These are phyloP conservation scores for Papilio glaucus DNA, from an alignment of 1,140 invertebrate genomes.

Conservation along the genomic window DNA sequence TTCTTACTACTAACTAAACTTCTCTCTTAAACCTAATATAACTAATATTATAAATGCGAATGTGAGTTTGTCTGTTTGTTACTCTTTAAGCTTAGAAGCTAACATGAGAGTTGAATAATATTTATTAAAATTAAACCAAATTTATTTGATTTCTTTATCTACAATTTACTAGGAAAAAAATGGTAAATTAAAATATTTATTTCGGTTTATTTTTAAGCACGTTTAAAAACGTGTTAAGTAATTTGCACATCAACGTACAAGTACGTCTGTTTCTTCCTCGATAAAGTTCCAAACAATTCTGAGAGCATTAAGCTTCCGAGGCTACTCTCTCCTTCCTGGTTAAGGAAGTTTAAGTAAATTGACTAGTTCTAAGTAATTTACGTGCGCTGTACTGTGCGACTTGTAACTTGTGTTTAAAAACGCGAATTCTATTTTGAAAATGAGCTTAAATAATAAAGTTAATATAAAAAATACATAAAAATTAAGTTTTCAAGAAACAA, in stretches of 20 bases:
- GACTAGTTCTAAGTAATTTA: conserved; percentile 15
- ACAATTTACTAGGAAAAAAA: too few relatives aligned
- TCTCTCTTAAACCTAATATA: too few relatives aligned
- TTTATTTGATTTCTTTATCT: too few relatives aligned
- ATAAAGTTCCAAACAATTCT: conserved; percentile 9
- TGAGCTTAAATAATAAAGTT: too few relatives aligned
- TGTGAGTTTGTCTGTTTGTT: too few relatives aligned
- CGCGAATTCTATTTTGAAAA: not conserved
- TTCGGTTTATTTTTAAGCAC: not conserved
- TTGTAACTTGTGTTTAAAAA: conserved; percentile 7
- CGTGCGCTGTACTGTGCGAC: not conserved
- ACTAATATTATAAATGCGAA: too few relatives aligned
- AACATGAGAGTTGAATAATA: too few relatives aligned
- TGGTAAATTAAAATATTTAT: not conserved
- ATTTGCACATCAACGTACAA: conserved; percentile 7
- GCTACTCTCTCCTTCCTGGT: conserved; percentile 10
- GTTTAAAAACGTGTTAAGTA: conserved; percentile 4
- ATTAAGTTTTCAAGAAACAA: not conserved
- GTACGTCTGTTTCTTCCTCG: not conserved
- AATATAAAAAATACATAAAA: too few relatives aligned
- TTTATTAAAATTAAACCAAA: too few relatives aligned
- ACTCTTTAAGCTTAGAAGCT: too few relatives aligned
- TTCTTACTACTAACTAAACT: too few relatives aligned
- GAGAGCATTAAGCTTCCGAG: conserved; percentile 14
- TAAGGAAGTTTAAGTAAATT: conserved; percentile 22